Percentiles rank a stretch among this genome's conserved stretches.
phyloP scores from a whole-genome alignment of 2,113 vertebrate species.

The Leiothrix lutea region DNA sequence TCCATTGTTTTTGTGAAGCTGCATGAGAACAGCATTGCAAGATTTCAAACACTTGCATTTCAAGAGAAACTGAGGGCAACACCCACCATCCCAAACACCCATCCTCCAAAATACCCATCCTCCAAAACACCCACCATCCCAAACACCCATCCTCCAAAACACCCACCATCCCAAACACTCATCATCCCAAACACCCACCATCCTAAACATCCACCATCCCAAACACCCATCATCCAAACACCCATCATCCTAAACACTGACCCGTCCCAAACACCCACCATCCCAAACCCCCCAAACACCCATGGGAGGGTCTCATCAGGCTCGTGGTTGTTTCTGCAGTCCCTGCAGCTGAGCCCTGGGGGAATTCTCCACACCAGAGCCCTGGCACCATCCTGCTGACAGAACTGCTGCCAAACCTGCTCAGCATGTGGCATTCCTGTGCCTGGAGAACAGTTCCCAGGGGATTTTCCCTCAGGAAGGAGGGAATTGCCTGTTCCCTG shows the following conservation, averaged over 20 bases:
- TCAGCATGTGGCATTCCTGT: rapidly evolving
- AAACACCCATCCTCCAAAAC: background rate
- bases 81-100: too few relatives aligned
- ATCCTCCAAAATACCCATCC: too few relatives aligned
- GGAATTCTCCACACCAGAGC: background rate
- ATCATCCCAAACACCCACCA: too few relatives aligned
- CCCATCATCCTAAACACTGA: too few relatives aligned
- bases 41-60: too few relatives aligned
- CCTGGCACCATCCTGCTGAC: background rate
- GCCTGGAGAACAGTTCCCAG: background rate
- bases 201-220: too few relatives aligned
- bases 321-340: rapidly evolving
- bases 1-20: too few relatives aligned
- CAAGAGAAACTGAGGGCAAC: too few relatives aligned
- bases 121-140: too few relatives aligned
- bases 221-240: too few relatives aligned
- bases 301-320: rapidly evolving
- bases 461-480: background rate
- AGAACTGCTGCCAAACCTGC: background rate
- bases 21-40: too few relatives aligned
- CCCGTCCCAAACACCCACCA: too few relatives aligned
- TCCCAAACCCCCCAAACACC: background rate
- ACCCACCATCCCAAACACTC: background rate
- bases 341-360: rapidly evolving
- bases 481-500: background rate